phyloP scores from a whole-genome alignment of 2,888 invertebrate genomes.

The Meghimatium bilineatum region DNA sequence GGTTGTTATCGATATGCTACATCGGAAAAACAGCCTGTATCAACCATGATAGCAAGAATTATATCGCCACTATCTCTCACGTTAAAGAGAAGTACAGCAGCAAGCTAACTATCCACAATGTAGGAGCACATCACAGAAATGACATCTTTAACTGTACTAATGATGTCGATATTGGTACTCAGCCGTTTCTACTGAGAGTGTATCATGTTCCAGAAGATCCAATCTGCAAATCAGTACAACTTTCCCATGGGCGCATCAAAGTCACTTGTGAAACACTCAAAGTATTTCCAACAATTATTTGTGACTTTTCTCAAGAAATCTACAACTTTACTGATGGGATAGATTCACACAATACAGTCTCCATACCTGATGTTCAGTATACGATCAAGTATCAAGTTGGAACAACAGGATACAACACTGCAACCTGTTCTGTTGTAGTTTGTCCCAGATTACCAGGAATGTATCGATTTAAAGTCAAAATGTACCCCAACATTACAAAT shows the following conservation, averaged over 20 bases:
- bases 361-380: not conserved
- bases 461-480: slow-evolving; percentile 21
- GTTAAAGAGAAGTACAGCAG: slow-evolving; percentile 10
- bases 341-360: too few relatives aligned
- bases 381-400: not conserved
- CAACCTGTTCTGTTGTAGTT: not conserved
- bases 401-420: not conserved
- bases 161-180: not conserved
- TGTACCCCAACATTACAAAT: not conserved
- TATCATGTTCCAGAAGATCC: slow-evolving; percentile 10
- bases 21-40: not conserved
- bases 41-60: not conserved
- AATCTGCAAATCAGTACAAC: not conserved
- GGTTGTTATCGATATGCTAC: not conserved
- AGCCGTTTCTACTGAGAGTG: not conserved
- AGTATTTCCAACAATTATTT: not conserved
- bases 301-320: slow-evolving; percentile 1
- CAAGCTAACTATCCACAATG: slow-evolving; percentile 4
- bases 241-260: not conserved
- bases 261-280: slow-evolving; percentile 3
- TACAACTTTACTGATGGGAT: not conserved
- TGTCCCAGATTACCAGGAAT: not conserved
- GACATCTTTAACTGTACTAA: not conserved
- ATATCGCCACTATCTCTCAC: not conserved
- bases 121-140: not conserved